Evolutionary conservation across 1,140 invertebrate species (phyloP).

Genomic region (Heterodera schachtii): DNA sequence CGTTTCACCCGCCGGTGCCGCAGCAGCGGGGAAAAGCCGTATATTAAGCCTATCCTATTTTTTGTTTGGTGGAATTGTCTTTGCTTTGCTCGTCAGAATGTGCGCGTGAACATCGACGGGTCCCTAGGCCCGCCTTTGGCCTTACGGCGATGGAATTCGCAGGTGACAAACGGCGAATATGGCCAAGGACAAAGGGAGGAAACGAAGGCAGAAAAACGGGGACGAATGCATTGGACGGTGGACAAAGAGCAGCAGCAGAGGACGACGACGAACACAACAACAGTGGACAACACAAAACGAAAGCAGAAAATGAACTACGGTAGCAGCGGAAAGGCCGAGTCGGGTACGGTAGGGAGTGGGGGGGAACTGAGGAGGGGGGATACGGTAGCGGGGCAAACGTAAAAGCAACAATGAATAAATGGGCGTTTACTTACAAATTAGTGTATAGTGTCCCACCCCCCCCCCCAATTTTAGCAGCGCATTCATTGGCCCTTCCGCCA

Average conservation of each 20-base stretch:
- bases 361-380: no score
- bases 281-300: neutral
- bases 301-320: no score
- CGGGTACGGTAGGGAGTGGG: neutral
- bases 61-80: neutral
- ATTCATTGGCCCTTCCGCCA: neutral
- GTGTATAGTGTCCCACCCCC: no score
- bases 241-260: neutral
- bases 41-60: neutral
- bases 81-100: neutral
- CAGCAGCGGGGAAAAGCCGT: neutral
- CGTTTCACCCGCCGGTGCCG: conserved; percentile 22
- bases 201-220: neutral
- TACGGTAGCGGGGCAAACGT: neutral
- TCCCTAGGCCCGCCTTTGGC: neutral
- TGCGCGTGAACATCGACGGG: neutral
- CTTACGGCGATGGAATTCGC: conserved; percentile 1
- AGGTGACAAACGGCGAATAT: neutral
- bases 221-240: neutral
- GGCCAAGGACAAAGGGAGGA: neutral
- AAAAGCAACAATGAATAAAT: neutral
- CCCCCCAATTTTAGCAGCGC: no score
- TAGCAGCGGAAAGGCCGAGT: no score
- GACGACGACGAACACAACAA: neutral
- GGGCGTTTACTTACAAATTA: no score